Base-by-base conservation (phyloP, 2,797 vertebrate genomes). In the Brachyalestes nurse region DNA sequence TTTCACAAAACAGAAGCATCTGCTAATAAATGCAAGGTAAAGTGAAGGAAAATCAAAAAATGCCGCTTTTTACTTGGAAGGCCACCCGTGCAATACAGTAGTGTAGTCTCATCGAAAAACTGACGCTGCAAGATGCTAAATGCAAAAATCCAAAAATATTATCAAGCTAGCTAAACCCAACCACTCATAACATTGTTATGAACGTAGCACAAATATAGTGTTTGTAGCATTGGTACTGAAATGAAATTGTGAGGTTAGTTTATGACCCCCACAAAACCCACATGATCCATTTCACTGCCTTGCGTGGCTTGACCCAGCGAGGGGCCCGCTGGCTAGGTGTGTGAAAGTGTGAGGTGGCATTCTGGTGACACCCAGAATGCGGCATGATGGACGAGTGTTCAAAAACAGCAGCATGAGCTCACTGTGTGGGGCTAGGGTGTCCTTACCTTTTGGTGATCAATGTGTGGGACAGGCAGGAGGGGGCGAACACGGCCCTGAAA, bases 381-480 rank as follows among this genome's bases (percentile, higher is more conserved):
- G 6, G 12, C 38, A 23, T 90, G 90, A 93, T 87, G 75, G 85
- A 92, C 23, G 87, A 83, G 84, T 12, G 13, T 72, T 82, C 85
- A 80, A 86, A 92, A 91, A 87, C 69, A 86, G 88, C 75, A 84
- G 73, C 75, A 89, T 91, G 90, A 93, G 86, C 87, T 93, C 90
- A 93, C 82, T 80, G 85, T 82, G 85, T 81, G 78, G 38, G 21
- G 80, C 40, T 42, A 51, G 53, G 19, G 64, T 81, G 82, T 85
- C 83, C 79, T 94, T 93, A 96, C 96, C 95, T 95, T 92, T 90
- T 95, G 70, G 93, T 95, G 78, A 96, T 94, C 82, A 93, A 67
- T 51, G 91, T 95, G 89, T 96, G 96, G 75, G 96, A 95, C 80
- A 96, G 90, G 86, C 96, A 96, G n/a, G 95, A 96, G 0, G 95